Evolutionary conservation across 2,797 vertebrate genomes (phyloP), one percentile per base, ranked within the genome.

Genomic region (Rallus crepitans): DNA sequence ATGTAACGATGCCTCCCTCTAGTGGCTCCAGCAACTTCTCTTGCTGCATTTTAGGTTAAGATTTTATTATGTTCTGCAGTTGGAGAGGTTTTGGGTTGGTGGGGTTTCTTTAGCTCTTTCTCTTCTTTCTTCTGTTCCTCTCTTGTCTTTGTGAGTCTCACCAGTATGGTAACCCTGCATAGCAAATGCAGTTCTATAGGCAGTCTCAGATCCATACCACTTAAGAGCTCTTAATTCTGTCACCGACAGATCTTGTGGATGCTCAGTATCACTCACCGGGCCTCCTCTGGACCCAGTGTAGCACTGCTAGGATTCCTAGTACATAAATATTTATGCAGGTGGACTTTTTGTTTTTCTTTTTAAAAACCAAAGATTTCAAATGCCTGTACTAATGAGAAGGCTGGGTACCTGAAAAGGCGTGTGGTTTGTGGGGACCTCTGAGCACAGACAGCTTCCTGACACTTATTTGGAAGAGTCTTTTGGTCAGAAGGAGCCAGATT

Each of bases 1-100:
- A 6, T 20, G 75, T 77, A 42, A 5, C 76, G 1, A 57, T 75
- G 56, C 12, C 75, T 92, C 96, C 96, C 93, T 92, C 93, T 96
- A 85, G 91, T 71, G 92, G 82, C 50, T 82, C 2, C 28, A 19
- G 23, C 60, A 84, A 45, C 71, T 70, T 20, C n/a, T 60, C 52
- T 48, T 50, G 17, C 31, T 63, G 39, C 15, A 19, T 66, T 61
- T 72, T 25, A 12, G 18, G 57, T 19, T 21, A 65, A 37, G 27
- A 16, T 28, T 70, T 56, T 33, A 4, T 56, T 33, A 4, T 15
- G 15, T 70, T 65, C 55, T 89, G 11, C 42, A 56, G 4, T 12
- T 48, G 57, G 15, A 55, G 61, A 71, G 33, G 13, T 27, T 57
- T 59, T 56, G 21, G 56, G 4, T 12, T 53, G 50, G 13, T 55